These are phyloP conservation scores for Sebastiscus albofasciatus DNA, from an alignment of 2,797 vertebrate species.

Conservation along the genomic window DNA sequence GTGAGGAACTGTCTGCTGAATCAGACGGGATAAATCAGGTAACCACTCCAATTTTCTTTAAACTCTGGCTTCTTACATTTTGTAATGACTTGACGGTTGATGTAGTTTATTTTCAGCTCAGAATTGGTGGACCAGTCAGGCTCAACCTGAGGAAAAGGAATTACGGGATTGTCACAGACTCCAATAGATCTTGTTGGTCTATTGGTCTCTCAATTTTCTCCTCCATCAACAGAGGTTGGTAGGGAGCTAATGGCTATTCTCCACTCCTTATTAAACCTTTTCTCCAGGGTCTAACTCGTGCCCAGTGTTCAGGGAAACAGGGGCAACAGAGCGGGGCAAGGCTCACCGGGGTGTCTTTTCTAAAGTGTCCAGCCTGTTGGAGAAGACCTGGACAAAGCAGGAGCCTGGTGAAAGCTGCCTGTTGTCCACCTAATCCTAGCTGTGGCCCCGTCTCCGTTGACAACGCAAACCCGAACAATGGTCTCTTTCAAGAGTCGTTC, in stretches of 20 bases:
- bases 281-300: conserved; percentile 70
- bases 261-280: conserved; percentile 78
- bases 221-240: conserved; percentile 72
- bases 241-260: conserved; percentile 78
- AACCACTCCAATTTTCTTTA: conserved; percentile 29
- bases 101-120: conserved; percentile 12
- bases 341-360: conserved; percentile 77
- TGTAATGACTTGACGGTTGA: conserved; percentile 28
- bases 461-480: conserved; percentile 74
- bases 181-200: conserved; percentile 62
- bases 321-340: conserved; percentile 68
- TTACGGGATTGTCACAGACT: conserved; percentile 69
- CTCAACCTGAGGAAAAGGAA: conserved; percentile 43
- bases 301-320: conserved; percentile 70
- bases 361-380: conserved; percentile 69
- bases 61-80: conserved; percentile 38
- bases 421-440: conserved; percentile 79
- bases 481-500: conserved; percentile 75
- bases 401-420: conserved; percentile 75
- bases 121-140: conserved; percentile 18
- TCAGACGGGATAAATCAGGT: conserved; percentile 29
- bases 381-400: conserved; percentile 78
- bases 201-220: conserved; percentile 66
- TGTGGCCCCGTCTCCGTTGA: conserved; percentile 73
- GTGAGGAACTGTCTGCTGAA: neutral